Evolutionary conservation across 2,113 vertebrate genomes (phyloP), one percentile per base, ranked within the genome.

Genomic region (Struthio camelus): DNA sequence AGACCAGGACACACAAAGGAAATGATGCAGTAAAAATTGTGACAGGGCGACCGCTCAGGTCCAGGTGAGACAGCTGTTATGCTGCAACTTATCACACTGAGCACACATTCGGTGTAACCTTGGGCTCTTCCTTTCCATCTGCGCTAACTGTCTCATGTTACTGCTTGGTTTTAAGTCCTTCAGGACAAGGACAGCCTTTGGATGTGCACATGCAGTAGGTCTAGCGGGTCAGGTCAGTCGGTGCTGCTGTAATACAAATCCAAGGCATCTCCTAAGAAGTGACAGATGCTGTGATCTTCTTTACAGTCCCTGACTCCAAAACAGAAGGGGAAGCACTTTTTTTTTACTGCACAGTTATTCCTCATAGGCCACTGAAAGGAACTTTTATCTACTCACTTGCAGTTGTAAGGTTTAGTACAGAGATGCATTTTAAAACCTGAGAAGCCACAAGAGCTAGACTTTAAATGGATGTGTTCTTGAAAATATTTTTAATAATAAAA

Each of bases 401-500:
- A 2, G 34, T 51, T 72, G 30, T 15, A 65, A 70, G n/a, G 32
- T 44, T 59, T 40, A 80, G 56, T 40, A 83, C 5, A 81, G 66
- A 84, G 36, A 85, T 9, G 3, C 12, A 5, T 70, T 89, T 25
- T 75, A 80, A 78, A 94, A 71, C 34, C 4, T 64, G 32, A 89
- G 50, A 76, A 89, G 70, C 38, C 1, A 0, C 9, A 92, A 65
- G 9, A 66, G n/a, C 32, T 44, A 91, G 24, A 73, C 64, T 85
- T 38, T 3, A 36, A 76, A 90, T 18, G 36, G 18, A 67, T 13
- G 10, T 1, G 0, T 34, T 83, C 51, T 78, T 70, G 62, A 61
- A 80, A 54, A 85, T 7, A 23, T 19, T 92, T 94, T 96, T 94
- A 85, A 87, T 87, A 50, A 62, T 89, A 95, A 90, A 89, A 48